Conservation (phyloP, 1,140 invertebrate genomes). For the Amphibalanus amphitrite region DNA sequence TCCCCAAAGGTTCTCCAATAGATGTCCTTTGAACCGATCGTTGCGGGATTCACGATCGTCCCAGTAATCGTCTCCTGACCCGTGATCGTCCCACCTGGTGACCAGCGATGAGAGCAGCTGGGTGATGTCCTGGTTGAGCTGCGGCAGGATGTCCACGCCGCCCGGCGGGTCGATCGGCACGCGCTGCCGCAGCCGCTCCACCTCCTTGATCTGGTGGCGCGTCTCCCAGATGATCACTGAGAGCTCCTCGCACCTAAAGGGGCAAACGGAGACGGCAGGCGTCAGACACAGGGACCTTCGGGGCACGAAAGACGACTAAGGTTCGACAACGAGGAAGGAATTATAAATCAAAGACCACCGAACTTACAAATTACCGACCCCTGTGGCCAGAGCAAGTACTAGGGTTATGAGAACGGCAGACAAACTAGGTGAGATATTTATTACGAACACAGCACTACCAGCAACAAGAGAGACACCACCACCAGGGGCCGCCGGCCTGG, state of each 20-base stretch:
- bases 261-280: not conserved
- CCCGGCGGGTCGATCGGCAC: conserved; percentile 40
- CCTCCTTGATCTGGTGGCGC: conserved; percentile 62
- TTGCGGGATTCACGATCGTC: too few relatives aligned
- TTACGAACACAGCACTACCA: conserved; percentile 3
- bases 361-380: too few relatives aligned
- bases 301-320: too few relatives aligned
- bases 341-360: too few relatives aligned
- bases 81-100: conserved; percentile 51
- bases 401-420: too few relatives aligned
- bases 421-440: conserved; percentile 4
- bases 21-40: too few relatives aligned
- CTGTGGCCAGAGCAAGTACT: too few relatives aligned
- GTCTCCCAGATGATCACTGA: conserved; percentile 78
- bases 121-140: conserved; percentile 45
- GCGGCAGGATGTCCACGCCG: conserved; percentile 42
- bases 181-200: conserved; percentile 47
- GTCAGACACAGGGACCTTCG: too few relatives aligned
- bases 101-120: conserved; percentile 67
- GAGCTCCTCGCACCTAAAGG: conserved; percentile 60
- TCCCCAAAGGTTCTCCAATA: too few relatives aligned
- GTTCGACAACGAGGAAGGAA: too few relatives aligned
- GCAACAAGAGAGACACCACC: conserved; percentile 9
- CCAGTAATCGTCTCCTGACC: too few relatives aligned
- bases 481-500: conserved; percentile 5